Evolutionary conservation across 23 tunicate species (phyloP).

Genomic region (Oikopleura vanhoeffeni): DNA sequence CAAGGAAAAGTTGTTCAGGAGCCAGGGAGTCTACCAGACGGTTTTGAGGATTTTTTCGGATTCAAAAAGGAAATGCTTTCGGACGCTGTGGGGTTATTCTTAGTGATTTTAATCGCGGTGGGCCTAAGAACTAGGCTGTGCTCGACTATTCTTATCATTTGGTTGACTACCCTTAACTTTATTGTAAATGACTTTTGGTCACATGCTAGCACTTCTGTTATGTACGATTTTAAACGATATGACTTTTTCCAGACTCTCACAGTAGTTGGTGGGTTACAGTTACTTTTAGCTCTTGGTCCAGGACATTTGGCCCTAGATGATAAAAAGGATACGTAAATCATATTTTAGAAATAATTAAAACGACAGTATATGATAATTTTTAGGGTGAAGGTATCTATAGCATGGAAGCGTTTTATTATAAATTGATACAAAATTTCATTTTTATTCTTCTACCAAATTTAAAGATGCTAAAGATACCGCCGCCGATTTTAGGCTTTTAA

Average conservation of each 20-base stretch:
- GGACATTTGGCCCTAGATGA: not conserved
- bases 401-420: too few species aligned
- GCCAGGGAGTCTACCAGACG: not conserved
- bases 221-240: conserved; percentile 10
- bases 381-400: too few species aligned
- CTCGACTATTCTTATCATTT: not conserved
- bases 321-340: conserved; percentile 4
- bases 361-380: too few species aligned
- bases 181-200: conserved; percentile 11
- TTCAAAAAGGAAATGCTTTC: conserved; percentile 7
- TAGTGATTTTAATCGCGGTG: conserved; percentile 3
- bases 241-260: conserved; percentile 2
- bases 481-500: too few species aligned
- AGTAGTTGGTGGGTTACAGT: not conserved
- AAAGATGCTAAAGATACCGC: too few species aligned
- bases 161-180: conserved; percentile 6
- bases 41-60: not conserved
- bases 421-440: too few species aligned
- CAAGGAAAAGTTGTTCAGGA: not conserved
- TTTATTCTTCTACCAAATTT: too few species aligned
- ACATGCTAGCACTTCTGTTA: not conserved
- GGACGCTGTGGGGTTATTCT: conserved; percentile 2
- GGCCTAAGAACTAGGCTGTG: not conserved
- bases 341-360: too few species aligned
- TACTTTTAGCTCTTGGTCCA: not conserved